A percentile compares a stretch with the other conserved stretches of the same genome.
Conservation (phyloP, 1,140 invertebrate genomes). For the Orius laevigatus region DNA sequence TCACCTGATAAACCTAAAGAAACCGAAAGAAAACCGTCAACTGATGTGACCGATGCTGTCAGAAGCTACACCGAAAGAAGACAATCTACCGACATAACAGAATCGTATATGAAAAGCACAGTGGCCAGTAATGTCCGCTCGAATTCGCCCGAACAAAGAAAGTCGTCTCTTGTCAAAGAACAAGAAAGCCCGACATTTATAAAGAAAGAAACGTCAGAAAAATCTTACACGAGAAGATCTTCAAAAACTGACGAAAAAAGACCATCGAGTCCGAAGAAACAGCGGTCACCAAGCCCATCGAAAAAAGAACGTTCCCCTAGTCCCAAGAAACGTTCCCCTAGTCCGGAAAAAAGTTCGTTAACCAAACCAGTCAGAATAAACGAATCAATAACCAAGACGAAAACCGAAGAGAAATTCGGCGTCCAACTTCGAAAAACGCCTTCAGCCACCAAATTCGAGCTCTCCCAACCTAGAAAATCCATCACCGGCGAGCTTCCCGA, state of each 20-base stretch:
- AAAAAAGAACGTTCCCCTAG: neutral
- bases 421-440: slow-evolving; percentile 38
- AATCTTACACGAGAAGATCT: slow-evolving; percentile 10
- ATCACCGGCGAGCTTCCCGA: slow-evolving; percentile 27
- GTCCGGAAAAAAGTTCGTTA: slow-evolving; percentile 1
- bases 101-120: slow-evolving; percentile 7
- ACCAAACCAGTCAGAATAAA: slow-evolving; percentile 4
- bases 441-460: slow-evolving; percentile 25
- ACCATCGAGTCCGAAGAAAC: neutral
- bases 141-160: slow-evolving; percentile 7
- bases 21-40: slow-evolving; percentile 1
- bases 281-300: neutral
- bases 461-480: neutral
- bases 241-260: slow-evolving; percentile 12
- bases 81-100: neutral
- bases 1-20: slow-evolving; percentile 8
- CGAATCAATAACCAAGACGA: slow-evolving; percentile 2
- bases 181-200: neutral
- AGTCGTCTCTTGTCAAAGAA: slow-evolving; percentile 2
- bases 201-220: slow-evolving; percentile 2
- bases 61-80: neutral
- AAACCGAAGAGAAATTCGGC: slow-evolving; percentile 35
- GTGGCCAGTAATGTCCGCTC: neutral
- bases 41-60: neutral
- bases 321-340: slow-evolving; percentile 6